A percentile compares a stretch with the other conserved stretches of the same genome.
These are phyloP conservation scores for Limnephilus rhombicus DNA, from an alignment of 2,888 invertebrate species.

Conservation along the genomic window DNA sequence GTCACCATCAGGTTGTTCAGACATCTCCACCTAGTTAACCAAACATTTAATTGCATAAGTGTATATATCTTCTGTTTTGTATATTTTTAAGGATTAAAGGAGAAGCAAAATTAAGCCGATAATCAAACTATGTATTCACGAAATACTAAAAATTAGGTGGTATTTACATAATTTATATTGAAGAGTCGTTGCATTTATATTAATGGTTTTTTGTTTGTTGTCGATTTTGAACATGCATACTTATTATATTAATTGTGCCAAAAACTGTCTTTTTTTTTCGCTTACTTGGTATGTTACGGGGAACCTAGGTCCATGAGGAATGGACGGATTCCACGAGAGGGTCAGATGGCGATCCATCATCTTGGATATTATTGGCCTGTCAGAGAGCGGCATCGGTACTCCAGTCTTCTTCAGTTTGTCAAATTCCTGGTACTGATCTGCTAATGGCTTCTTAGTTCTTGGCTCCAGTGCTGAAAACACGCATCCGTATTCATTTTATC, in stretches of 20 bases:
- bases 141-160: too few species aligned
- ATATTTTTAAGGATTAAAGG: neutral
- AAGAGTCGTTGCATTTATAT: neutral
- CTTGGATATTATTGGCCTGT: conserved; percentile 93
- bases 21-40: conserved; percentile 86
- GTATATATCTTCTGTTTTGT: neutral
- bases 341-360: conserved; percentile 94
- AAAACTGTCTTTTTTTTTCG: neutral
- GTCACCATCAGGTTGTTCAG: conserved; percentile 93
- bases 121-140: neutral
- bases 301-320: conserved; percentile 90
- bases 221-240: neutral
- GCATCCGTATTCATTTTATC: neutral
- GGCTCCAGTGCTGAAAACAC: conserved; percentile 81
- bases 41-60: neutral
- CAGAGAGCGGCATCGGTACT: conserved; percentile 91
- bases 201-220: neutral
- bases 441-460: conserved; percentile 81
- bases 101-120: neutral
- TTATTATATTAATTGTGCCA: too few species aligned
- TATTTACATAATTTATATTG: neutral
- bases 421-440: conserved; percentile 90
- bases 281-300: conserved; percentile 94
- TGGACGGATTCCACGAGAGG: conserved; percentile 95
- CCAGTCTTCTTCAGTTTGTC: conserved; percentile 91